Conservation (phyloP, 2,888 invertebrate species). For the Apomyelois bistriatella region DNA sequence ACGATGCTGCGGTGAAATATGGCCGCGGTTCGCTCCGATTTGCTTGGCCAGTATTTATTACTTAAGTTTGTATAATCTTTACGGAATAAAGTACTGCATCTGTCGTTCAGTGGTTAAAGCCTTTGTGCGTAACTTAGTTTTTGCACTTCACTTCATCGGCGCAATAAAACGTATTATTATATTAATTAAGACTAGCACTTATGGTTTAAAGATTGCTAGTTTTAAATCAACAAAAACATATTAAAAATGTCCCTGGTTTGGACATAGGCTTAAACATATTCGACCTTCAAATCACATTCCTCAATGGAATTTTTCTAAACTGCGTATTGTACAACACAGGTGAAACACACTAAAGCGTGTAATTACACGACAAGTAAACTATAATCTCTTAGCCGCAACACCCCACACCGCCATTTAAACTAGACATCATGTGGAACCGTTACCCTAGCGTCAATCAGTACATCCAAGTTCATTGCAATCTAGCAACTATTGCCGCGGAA, state of each 20-base stretch:
- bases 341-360: conserved; percentile 1
- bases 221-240: no score
- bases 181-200: no score
- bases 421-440: background rate
- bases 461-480: background rate
- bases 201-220: no score
- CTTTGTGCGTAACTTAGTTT: no score
- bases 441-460: background rate
- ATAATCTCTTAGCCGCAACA: conserved; percentile 7
- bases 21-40: conserved; percentile 24
- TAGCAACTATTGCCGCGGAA: background rate
- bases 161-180: no score
- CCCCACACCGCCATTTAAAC: background rate
- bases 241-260: no score
- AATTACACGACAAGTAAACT: conserved; percentile 7
- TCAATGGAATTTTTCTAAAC: background rate
- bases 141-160: no score
- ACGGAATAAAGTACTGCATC: no score
- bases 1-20: conserved; percentile 29
- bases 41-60: conserved; percentile 14
- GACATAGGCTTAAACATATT: no score
- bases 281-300: background rate
- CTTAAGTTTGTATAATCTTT: background rate
- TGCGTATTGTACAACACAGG: background rate
- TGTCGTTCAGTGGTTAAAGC: no score